Evolutionary conservation across 2,113 vertebrate species (phyloP).

Genomic region (Melanerpes formicivorus): DNA sequence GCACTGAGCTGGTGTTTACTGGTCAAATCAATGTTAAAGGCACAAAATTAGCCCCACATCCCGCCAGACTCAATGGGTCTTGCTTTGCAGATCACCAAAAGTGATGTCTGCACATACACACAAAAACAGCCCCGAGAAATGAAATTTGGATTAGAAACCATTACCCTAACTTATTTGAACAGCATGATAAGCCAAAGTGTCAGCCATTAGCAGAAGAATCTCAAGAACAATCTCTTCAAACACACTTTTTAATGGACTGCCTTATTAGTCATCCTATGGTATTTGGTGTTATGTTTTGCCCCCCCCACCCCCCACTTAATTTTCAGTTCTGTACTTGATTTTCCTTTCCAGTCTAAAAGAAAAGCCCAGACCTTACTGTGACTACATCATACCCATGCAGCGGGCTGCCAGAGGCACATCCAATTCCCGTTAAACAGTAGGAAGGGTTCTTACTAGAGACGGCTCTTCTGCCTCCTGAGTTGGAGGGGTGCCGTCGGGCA

Average conservation of each 20-base stretch:
- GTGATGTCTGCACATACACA: not conserved
- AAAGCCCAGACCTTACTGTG: constrained; percentile 74
- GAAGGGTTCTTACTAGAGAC: constrained; percentile 93
- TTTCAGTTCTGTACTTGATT: not conserved
- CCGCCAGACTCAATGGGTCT: not conserved
- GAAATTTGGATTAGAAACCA: constrained; percentile 4
- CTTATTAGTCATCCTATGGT: not conserved
- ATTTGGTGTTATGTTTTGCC: not conserved
- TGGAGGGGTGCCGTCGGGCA: constrained; percentile 90
- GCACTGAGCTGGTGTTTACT: not conserved
- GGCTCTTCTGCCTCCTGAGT: constrained; percentile 96
- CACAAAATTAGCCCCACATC: not conserved
- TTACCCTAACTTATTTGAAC: not conserved
- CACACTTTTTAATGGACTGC: not conserved
- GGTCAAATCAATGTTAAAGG: constrained; percentile 17
- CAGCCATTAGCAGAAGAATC: constrained; percentile 14
- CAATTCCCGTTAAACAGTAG: constrained; percentile 79
- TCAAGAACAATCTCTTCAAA: constrained; percentile 26
- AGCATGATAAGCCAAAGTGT: not conserved
- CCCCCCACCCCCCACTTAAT: fast-evolving
- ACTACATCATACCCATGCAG: constrained; percentile 78
- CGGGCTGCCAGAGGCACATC: constrained; percentile 76
- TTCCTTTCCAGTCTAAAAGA: constrained; percentile 63
- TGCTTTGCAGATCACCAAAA: constrained; percentile 11
- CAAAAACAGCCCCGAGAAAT: not conserved